These are phyloP conservation scores for Lagorchestes hirsutus DNA, from an alignment of 2,797 vertebrate genomes.

Conservation along the genomic window DNA sequence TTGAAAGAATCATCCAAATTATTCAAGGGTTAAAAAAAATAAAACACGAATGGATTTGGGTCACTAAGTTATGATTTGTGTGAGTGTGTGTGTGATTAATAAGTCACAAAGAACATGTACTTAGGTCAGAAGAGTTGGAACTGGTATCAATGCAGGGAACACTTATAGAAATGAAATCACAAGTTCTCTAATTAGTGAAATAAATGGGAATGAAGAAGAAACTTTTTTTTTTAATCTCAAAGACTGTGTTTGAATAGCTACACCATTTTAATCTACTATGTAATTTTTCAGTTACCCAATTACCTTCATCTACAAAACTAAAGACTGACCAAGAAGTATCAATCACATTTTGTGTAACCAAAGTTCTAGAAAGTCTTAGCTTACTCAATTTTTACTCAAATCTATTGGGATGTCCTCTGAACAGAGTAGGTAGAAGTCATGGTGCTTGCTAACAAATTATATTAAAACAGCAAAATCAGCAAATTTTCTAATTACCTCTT, in stretches of 20 bases:
- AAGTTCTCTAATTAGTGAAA: not conserved
- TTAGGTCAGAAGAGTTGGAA: not conserved
- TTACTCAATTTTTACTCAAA: not conserved
- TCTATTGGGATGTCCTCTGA: constrained; percentile 32
- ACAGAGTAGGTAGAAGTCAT: constrained; percentile 54
- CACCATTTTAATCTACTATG: not conserved
- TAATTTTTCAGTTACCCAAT: not conserved
- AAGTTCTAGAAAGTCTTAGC: not conserved
- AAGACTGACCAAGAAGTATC: not conserved
- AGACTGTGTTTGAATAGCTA: not conserved
- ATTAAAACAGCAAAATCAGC: constrained; percentile 85
- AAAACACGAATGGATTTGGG: not conserved
- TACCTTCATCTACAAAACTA: not conserved
- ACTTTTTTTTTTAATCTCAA: not conserved
- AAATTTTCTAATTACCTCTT: constrained; percentile 89
- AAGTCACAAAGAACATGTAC: not conserved
- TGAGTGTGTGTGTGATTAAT: not conserved
- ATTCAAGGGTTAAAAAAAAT: not conserved
- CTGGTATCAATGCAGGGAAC: not conserved
- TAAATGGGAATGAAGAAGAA: not conserved
- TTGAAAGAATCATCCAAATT: not conserved
- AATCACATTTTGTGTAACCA: not conserved
- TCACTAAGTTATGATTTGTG: not conserved
- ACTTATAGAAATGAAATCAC: not conserved
- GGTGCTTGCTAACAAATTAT: constrained; percentile 75